phyloP scores from a whole-genome alignment of 2,888 invertebrate species.

The Laothoe populi region DNA sequence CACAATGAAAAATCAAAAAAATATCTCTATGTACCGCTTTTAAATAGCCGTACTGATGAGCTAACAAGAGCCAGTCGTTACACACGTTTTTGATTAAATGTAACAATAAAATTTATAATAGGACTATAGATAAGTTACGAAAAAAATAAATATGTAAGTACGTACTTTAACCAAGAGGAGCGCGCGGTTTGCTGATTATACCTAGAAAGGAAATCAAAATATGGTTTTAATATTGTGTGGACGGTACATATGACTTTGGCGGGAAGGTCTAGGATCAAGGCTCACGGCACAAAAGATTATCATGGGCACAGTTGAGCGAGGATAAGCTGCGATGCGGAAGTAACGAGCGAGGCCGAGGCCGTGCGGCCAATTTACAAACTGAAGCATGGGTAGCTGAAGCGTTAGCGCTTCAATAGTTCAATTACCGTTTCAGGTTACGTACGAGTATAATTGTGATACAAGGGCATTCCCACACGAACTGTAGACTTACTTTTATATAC shows the following conservation, averaged over 20 bases:
- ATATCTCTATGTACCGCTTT: not conserved
- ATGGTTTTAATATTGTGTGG: conserved; percentile 66
- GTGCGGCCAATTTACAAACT: conserved; percentile 75
- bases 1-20: not conserved
- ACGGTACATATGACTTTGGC: conserved; percentile 56
- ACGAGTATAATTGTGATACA: conserved; percentile 5
- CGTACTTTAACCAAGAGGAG: conserved; percentile 82
- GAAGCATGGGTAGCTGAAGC: conserved; percentile 62
- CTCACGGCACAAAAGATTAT: conserved; percentile 75
- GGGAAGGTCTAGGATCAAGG: conserved; percentile 79
- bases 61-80: not conserved
- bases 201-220: conserved; percentile 81
- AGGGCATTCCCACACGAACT: conserved; percentile 3
- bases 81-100: not conserved
- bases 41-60: not conserved
- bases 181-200: conserved; percentile 83
- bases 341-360: conserved; percentile 80
- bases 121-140: conserved; percentile 41
- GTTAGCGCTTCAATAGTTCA: conserved; percentile 49
- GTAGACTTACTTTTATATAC: conserved; percentile 10
- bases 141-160: conserved; percentile 63
- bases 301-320: conserved; percentile 77
- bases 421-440: conserved; percentile 2
- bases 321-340: conserved; percentile 82
- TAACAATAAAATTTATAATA: conserved; percentile 30